Percentiles rank a stretch among this genome's conserved stretches.
These are phyloP conservation scores for Tenthredo scrophulariae DNA, from an alignment of 2,888 invertebrate species.

Conservation along the genomic window DNA sequence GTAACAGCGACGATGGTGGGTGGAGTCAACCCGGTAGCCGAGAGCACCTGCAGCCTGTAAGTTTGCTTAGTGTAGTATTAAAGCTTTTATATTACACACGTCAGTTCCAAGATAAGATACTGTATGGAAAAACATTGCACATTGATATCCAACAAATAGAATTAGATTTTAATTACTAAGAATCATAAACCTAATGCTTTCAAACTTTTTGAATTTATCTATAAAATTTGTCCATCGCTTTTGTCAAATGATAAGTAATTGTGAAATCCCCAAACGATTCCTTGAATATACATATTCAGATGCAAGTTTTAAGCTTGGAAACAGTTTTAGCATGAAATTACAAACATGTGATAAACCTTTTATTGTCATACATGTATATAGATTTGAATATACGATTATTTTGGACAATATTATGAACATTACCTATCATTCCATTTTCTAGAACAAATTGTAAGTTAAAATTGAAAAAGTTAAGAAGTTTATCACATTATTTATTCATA, in stretches of 20 bases:
- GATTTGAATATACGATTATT: neutral
- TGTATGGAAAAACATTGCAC: neutral
- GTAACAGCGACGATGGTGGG: conserved; percentile 76
- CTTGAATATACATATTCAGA: neutral
- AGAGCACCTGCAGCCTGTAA: conserved; percentile 80
- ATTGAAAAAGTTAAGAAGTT: neutral
- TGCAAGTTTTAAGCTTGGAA: neutral
- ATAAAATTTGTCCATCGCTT: neutral
- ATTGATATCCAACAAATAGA: neutral
- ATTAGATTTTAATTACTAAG: neutral
- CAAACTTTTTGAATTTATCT: neutral
- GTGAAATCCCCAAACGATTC: neutral
- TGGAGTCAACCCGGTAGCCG: conserved; percentile 82
- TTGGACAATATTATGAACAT: neutral
- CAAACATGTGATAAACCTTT: neutral
- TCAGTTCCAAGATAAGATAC: neutral
- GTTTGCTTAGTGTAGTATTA: conserved; percentile 54
- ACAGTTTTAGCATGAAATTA: neutral
- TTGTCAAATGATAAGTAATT: neutral
- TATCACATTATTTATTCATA: neutral
- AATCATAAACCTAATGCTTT: neutral
- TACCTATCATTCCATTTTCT: neutral
- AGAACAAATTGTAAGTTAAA: no score
- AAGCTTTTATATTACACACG: neutral
- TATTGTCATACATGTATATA: neutral